Percentiles rank a stretch among this genome's conserved stretches.
These are phyloP conservation scores for Laodelphax striatellus DNA, from an alignment of 1,140 invertebrate species.

Conservation along the genomic window DNA sequence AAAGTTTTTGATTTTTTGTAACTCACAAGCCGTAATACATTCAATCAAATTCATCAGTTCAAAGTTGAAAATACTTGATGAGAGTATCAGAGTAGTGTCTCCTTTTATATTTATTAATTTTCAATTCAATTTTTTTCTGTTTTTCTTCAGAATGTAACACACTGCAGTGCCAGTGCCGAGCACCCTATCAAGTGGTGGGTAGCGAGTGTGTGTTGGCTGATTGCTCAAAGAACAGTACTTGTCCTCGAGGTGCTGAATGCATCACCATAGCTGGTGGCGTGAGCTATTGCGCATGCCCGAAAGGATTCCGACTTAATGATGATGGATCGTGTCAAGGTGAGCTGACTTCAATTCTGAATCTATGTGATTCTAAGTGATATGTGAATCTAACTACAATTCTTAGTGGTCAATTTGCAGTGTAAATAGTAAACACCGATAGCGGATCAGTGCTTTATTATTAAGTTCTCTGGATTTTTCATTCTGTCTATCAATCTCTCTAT, in stretches of 20 bases:
- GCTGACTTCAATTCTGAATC: background rate
- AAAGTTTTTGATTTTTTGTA: too few relatives aligned
- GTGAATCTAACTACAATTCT: background rate
- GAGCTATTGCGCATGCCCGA: slow-evolving; percentile 79
- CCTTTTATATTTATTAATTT: too few relatives aligned
- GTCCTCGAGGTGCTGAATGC: slow-evolving; percentile 72
- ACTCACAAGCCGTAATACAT: too few relatives aligned
- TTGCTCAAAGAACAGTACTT: slow-evolving; percentile 62
- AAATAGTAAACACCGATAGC: too few relatives aligned
- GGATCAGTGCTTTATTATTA: too few relatives aligned
- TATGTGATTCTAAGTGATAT: too few relatives aligned
- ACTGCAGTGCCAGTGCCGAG: slow-evolving; percentile 72
- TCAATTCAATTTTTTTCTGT: background rate
- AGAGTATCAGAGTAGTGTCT: too few relatives aligned
- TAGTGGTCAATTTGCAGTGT: too few relatives aligned
- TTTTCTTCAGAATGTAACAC: slow-evolving; percentile 54
- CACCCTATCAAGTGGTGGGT: slow-evolving; percentile 70
- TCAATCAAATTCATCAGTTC: too few relatives aligned
- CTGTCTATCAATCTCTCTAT: too few relatives aligned
- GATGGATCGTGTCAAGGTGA: slow-evolving; percentile 61
- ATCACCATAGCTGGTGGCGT: slow-evolving; percentile 79
- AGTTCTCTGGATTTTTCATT: too few relatives aligned
- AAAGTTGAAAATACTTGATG: too few relatives aligned
- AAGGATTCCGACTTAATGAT: slow-evolving; percentile 55
- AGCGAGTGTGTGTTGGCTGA: slow-evolving; percentile 73